These are phyloP conservation scores for Eilema griseolum DNA, from an alignment of 2,888 invertebrate species.

Conservation along the genomic window DNA sequence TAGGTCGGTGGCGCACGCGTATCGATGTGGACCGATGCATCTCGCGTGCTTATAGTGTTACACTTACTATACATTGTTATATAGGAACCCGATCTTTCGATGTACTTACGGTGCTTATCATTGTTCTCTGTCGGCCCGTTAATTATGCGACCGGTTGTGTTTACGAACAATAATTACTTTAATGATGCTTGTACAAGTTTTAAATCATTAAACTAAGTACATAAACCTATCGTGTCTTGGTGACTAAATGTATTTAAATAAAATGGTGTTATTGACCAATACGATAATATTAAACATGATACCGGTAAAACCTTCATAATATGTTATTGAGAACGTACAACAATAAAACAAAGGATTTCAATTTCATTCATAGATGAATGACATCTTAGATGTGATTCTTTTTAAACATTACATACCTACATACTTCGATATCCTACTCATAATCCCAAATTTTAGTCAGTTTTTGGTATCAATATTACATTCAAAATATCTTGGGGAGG, in stretches of 20 bases:
- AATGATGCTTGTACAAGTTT: conserved; percentile 21
- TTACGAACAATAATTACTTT: conserved; percentile 29
- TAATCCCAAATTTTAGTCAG: too few relatives aligned
- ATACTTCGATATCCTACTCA: too few relatives aligned
- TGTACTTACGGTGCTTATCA: conserved; percentile 42
- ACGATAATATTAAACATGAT: background rate
- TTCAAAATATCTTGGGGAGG: too few relatives aligned
- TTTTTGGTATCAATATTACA: too few relatives aligned
- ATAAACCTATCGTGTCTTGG: background rate
- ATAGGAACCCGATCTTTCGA: conserved; percentile 21
- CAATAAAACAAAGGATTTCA: background rate
- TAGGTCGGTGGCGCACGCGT: conserved; percentile 55
- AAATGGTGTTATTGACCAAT: background rate
- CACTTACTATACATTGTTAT: conserved; percentile 20
- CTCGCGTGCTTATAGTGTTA: conserved; percentile 31
- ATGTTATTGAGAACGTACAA: too few relatives aligned
- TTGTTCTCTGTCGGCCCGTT: conserved; percentile 45
- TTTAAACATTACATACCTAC: too few relatives aligned
- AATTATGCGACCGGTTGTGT: conserved; percentile 40
- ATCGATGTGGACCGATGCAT: conserved; percentile 59
- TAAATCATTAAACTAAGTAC: conserved; percentile 6
- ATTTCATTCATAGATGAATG: too few relatives aligned
- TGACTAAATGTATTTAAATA: background rate
- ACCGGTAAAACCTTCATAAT: background rate
- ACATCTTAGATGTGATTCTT: too few relatives aligned